Conservation (phyloP, 2,113 vertebrate species). For the Ophthalmolycus amberensis region DNA sequence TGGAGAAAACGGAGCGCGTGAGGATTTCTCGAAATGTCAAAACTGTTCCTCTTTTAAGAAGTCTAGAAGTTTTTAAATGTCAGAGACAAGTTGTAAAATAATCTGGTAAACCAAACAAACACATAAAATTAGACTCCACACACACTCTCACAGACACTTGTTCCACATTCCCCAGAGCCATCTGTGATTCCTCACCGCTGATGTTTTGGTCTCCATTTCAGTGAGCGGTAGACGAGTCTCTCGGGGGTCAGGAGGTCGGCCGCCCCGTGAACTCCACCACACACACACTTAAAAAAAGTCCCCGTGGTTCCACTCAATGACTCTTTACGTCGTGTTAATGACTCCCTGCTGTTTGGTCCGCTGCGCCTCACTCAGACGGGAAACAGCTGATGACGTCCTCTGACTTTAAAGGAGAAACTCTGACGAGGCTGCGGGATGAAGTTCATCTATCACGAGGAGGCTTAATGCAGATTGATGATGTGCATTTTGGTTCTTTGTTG, state of each 20-base stretch:
- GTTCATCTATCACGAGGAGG: not conserved
- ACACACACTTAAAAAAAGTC: constrained; percentile 38
- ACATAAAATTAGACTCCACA: not conserved
- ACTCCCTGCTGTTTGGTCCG: constrained; percentile 30
- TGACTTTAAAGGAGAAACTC: not conserved
- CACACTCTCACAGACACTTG: constrained; percentile 16
- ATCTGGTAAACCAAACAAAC: too few relatives aligned
- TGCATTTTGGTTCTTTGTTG: not conserved
- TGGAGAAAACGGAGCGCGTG: not conserved
- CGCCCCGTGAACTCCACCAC: constrained; percentile 27
- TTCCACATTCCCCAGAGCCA: constrained; percentile 43
- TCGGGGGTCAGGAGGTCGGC: constrained; percentile 51
- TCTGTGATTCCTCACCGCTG: constrained; percentile 66
- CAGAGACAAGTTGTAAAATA: too few relatives aligned
- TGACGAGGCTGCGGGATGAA: not conserved
- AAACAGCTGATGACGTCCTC: not conserved
- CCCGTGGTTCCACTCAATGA: constrained; percentile 45
- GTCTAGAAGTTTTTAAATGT: too few relatives aligned
- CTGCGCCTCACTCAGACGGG: not conserved
- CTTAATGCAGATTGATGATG: not conserved
- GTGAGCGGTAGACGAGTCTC: not conserved
- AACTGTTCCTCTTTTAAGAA: too few relatives aligned
- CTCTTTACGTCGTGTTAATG: constrained; percentile 18
- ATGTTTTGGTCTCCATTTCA: constrained; percentile 63
- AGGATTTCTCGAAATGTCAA: not conserved